A percentile compares a stretch with the other conserved stretches of the same genome.
Conservation (phyloP, 2,113 vertebrate genomes). For the Furnarius figulus region DNA sequence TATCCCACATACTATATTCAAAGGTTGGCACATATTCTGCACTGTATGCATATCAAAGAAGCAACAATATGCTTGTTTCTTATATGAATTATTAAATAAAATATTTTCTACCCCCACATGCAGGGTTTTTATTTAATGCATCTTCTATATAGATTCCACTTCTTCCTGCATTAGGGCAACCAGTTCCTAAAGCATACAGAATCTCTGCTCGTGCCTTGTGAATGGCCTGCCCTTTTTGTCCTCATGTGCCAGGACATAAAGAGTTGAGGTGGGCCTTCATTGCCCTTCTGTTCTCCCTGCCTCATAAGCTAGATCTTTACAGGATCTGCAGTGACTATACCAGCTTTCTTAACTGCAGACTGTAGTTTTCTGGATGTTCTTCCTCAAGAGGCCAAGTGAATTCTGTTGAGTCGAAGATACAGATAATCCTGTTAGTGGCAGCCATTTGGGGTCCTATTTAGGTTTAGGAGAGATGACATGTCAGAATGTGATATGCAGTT, state of each 20-base stretch:
- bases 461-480: neutral
- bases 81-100: neutral
- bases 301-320: neutral
- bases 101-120: rapidly evolving
- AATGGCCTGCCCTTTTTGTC: neutral
- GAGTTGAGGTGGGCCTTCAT: neutral
- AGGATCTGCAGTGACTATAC: neutral
- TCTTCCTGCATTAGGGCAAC: neutral
- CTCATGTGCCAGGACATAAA: neutral
- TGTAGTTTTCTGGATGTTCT: neutral
- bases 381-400: neutral
- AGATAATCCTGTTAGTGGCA: neutral
- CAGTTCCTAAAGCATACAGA: rapidly evolving
- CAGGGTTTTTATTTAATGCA: rapidly evolving
- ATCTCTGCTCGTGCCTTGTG: neutral
- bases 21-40: neutral
- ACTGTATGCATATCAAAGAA: neutral
- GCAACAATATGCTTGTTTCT: neutral
- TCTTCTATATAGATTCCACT: neutral
- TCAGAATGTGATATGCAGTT: neutral
- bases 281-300: neutral
- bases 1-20: neutral
- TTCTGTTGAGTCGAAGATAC: neutral
- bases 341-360: neutral
- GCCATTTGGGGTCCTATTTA: neutral